Conservation (phyloP, 1,140 invertebrate genomes). For the Drosophila nikananu region DNA sequence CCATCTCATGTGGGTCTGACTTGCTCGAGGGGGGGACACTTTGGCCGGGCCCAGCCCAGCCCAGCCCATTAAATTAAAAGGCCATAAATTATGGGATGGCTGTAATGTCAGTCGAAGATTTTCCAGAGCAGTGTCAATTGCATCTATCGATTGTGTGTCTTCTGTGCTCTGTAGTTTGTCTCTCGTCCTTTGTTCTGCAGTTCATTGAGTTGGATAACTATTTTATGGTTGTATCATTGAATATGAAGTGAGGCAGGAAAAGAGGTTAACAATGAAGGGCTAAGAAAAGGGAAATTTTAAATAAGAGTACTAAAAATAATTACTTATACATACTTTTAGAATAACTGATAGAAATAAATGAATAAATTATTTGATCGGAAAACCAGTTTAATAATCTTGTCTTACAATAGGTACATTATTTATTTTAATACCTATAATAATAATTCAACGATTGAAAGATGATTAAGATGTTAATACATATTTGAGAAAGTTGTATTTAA, state of each 20-base stretch:
- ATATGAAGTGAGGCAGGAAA: constrained; percentile 17
- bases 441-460: too few relatives aligned
- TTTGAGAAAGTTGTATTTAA: too few relatives aligned
- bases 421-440: too few relatives aligned
- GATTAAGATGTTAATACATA: too few relatives aligned
- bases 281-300: background rate
- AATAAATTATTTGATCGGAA: too few relatives aligned
- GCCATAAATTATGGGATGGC: constrained; percentile 76
- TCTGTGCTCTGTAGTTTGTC: background rate
- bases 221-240: constrained; percentile 68
- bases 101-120: constrained; percentile 78
- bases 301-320: background rate
- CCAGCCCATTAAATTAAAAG: constrained; percentile 85
- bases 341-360: background rate
- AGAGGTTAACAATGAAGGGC: background rate
- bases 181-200: constrained; percentile 30
- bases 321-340: background rate
- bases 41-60: constrained; percentile 59
- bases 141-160: constrained; percentile 64
- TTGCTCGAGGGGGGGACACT: constrained; percentile 61
- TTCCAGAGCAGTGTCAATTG: constrained; percentile 74
- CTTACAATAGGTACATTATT: too few relatives aligned
- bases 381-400: too few relatives aligned
- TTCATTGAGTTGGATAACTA: constrained; percentile 71
- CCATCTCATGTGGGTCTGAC: constrained; percentile 60